Evolutionary conservation across 2,888 invertebrate genomes (phyloP), one percentile per base, ranked within the genome.

Genomic region (Torymus aiolomorphi): DNA sequence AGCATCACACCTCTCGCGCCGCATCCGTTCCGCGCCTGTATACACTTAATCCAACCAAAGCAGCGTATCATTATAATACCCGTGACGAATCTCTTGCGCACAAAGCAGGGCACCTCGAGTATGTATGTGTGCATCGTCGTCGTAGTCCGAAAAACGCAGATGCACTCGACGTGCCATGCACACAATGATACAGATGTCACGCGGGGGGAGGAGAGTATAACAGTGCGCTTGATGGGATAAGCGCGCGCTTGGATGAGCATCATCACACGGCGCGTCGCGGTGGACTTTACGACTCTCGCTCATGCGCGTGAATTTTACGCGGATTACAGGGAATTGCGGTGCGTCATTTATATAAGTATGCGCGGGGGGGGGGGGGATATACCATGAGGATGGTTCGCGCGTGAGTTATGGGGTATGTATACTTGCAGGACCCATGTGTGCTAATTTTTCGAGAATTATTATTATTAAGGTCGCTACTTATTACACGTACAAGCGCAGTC

Each of bases 131-230:
- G 20, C 20, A 2, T 2, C 20, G 20, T 2, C 20, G 20, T 20
- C 20, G 20, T 20, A 1, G 20, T 5, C 31, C 31, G 31, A 31
- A 31, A 31, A 31, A 31, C 83, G 84, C 89, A 89, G 88, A 88
- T 88, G 88, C 83, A 84, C 79, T 83, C 74, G 63, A 54, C 18
- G 13, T 24, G n/a, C 52, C 54, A 16, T 16, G 31, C 57, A 57
- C 52, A 31, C 62, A 83, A 88, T 88, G 89, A 90, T 90, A 90
- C 90, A 90, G 89, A 90, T 90, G 90, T 90, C 89, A 89, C 72
- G 51, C 81, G 57, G 78, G 42, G 4, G 24, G 18, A 16, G 72
- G 3, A 31, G 31, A 2, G 20, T 20, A 20, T 2, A 20, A 2
- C 20, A 20, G 20, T 66, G 51, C 49, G 65, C 51, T 66, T 51